Conservation (phyloP, 2,888 invertebrate species). For the Drosophila pseudotalamancana region DNA sequence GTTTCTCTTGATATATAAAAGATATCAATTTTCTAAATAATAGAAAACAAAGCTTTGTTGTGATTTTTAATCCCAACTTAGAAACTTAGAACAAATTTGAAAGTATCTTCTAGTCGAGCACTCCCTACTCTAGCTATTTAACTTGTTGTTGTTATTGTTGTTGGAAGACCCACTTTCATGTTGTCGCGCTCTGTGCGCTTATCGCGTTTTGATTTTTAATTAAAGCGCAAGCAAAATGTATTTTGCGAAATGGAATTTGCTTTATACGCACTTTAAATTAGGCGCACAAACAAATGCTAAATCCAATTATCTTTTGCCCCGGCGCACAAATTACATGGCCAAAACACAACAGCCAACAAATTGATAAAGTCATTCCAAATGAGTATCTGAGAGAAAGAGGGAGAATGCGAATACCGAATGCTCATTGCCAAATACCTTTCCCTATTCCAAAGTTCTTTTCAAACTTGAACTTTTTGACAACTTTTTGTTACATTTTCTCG, state of each 20-base stretch:
- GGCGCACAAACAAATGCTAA: constrained; percentile 48
- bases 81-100: no score
- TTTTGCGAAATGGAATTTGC: constrained; percentile 63
- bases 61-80: no score
- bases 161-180: constrained; percentile 41
- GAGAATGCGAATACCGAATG: neutral
- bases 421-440: neutral
- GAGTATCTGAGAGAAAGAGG: constrained; percentile 5
- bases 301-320: constrained; percentile 62
- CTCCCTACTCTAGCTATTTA: no score
- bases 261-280: constrained; percentile 65
- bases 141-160: constrained; percentile 25
- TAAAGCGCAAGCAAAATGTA: constrained; percentile 62
- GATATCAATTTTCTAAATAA: no score
- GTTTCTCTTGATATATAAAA: no score
- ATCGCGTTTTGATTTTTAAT: constrained; percentile 76
- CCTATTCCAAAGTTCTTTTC: constrained; percentile 39
- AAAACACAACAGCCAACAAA: constrained; percentile 34
- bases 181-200: constrained; percentile 58
- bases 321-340: constrained; percentile 48
- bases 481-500: constrained; percentile 37
- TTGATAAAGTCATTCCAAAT: constrained; percentile 65
- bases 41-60: no score
- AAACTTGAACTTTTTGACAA: constrained; percentile 57
- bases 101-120: no score